Base-by-base conservation (phyloP, 64 coral and sea anemone species). In the Stichodactyla mertensii region DNA sequence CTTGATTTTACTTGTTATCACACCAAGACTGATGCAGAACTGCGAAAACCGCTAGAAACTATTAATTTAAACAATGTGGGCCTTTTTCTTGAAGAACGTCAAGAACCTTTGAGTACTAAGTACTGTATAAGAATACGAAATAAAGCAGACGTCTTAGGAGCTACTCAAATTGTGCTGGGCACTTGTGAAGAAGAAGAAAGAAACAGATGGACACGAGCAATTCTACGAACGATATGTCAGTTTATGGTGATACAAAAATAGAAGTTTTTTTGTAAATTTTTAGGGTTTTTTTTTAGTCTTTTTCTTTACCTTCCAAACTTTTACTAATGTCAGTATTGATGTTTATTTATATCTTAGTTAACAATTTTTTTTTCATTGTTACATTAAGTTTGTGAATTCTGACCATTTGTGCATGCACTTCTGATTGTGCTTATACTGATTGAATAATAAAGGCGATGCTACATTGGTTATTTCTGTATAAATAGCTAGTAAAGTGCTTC, bases 1-100 rank as follows among this genome's bases (percentile, higher is more conserved):
- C 10, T 82, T n/a, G 19, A 27, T 16, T 82, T 82, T 57, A 55
- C 36, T n/a, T 82, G 80, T 57, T 82, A 82, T 26, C 52, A 82
- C 52, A 54, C 18, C 13, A 82, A 52, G 51, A 57, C 19, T 24
- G 80, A 82, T 13, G 80, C 80, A 82, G 22, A n/a, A 16, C 28
- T 55, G 0, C 16, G 20, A 10, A 82, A 82, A 55, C 80, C 80
- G 3, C 19, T 57, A 13, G 6, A 16, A 55, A 82, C 36, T 52
- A 82, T 82, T n/a, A n/a, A 22, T 54, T 57, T 82, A 16, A 52
- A 54, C n/a, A 22, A 82, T 55, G 52, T 55, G 0, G 52, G 20
- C 2, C 6, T 82, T 82, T 82, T 57, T 22, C 80, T 55, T 8
- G 80, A 82, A 14, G 80, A 82, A 14, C 52, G 51, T 5, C 5